Percentiles rank a stretch among this genome's conserved stretches.
phyloP scores from a whole-genome alignment of 2,888 invertebrate species.

The Tupiocoris notatus region DNA sequence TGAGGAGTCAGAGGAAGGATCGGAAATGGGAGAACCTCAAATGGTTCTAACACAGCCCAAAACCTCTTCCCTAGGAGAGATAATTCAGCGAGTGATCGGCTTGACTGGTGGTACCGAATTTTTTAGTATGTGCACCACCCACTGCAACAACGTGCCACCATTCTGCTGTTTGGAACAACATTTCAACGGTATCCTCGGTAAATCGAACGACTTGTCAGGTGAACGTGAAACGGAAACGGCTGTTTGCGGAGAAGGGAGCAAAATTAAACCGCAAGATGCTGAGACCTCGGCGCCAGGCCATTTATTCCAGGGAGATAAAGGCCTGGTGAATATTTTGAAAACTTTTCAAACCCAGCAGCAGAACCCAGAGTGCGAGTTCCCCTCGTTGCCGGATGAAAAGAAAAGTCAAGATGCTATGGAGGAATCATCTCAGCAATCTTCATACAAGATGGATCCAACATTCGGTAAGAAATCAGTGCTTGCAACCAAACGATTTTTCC shows the following conservation, averaged over 20 bases:
- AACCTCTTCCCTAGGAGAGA: neutral
- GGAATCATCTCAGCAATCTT: neutral
- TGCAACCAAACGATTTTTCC: too few relatives aligned
- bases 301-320: neutral
- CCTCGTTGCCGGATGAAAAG: too few relatives aligned
- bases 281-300: neutral
- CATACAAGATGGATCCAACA: conserved; percentile 13
- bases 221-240: neutral
- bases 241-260: too few relatives aligned
- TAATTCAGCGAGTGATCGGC: neutral
- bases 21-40: neutral
- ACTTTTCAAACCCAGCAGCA: neutral
- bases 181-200: neutral
- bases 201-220: neutral
- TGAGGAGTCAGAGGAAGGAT: neutral
- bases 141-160: neutral
- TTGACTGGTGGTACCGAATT: neutral
- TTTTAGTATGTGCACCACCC: neutral
- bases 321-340: neutral
- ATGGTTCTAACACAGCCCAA: neutral
- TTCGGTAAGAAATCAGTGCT: too few relatives aligned
- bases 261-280: neutral
- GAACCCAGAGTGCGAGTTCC: conserved; percentile 1
- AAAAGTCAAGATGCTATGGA: neutral
- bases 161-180: conserved; percentile 11